Evolutionary conservation across 1,140 invertebrate species (phyloP).

Genomic region (Antheraea mylitta): DNA sequence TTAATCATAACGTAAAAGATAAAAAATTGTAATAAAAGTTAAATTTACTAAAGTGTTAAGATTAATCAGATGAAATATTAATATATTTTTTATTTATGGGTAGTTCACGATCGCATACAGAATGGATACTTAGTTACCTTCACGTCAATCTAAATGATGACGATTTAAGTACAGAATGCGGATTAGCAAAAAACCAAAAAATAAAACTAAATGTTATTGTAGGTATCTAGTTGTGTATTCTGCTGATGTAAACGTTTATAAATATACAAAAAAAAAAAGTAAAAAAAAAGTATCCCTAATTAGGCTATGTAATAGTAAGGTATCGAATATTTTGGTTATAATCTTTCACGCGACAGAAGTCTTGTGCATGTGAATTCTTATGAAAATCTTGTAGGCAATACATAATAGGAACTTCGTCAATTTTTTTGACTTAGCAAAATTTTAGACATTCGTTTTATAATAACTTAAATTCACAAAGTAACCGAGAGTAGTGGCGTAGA

Average conservation of each 20-base stretch:
- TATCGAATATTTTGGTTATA: constrained; percentile 69
- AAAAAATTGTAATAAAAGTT: constrained; percentile 67
- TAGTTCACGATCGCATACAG: constrained; percentile 72
- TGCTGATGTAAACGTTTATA: constrained; percentile 74
- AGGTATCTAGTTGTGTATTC: constrained; percentile 73
- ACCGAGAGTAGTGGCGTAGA: constrained; percentile 66
- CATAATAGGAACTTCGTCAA: constrained; percentile 75
- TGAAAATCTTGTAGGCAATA: constrained; percentile 78
- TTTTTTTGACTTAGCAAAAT: constrained; percentile 77
- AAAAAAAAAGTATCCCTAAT: constrained; percentile 77
- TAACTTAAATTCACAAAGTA: constrained; percentile 62
- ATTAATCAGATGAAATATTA: constrained; percentile 67
- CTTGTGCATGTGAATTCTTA: constrained; percentile 65
- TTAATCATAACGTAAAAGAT: constrained; percentile 69
- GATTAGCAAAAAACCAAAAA: constrained; percentile 77
- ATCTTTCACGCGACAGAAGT: constrained; percentile 62
- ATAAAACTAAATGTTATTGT: constrained; percentile 72
- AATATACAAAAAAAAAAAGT: constrained; percentile 67
- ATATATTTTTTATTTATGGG: constrained; percentile 78
- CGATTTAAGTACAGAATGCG: constrained; percentile 50
- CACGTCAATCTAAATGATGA: constrained; percentile 24
- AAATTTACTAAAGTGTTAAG: constrained; percentile 63
- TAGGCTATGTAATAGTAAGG: constrained; percentile 70
- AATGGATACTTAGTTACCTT: constrained; percentile 58
- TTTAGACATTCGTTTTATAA: constrained; percentile 72